Evolutionary conservation across 2,797 vertebrate species (phyloP).

Genomic region (Diplodus puntazzo): DNA sequence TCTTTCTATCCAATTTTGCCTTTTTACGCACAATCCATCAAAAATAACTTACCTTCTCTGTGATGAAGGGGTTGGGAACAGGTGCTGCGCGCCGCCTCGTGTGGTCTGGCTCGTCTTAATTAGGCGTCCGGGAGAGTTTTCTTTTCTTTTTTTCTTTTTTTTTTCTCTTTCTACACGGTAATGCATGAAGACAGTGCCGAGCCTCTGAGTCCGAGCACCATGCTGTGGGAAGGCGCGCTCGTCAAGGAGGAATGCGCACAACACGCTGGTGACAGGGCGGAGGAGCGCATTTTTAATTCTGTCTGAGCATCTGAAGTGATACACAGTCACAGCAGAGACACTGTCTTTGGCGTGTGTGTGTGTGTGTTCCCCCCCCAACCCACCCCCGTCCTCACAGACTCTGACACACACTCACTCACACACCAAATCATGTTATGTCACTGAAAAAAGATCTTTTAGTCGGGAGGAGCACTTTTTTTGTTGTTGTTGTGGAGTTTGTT

Average conservation of each 20-base stretch:
- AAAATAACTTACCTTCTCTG: slow-evolving; percentile 67
- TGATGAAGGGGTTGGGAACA: slow-evolving; percentile 56
- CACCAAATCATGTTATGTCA: slow-evolving; percentile 35
- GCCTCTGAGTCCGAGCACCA: slow-evolving; percentile 64
- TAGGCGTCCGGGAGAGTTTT: slow-evolving; percentile 57
- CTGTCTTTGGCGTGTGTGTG: slow-evolving; percentile 5
- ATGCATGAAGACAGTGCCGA: slow-evolving; percentile 36
- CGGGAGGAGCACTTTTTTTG: background rate
- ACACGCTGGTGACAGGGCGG: slow-evolving; percentile 68
- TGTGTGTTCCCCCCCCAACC: slow-evolving; percentile 6
- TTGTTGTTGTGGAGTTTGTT: no score
- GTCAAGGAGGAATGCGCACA: slow-evolving; percentile 68
- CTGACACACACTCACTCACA: slow-evolving; percentile 52
- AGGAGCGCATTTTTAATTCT: slow-evolving; percentile 77
- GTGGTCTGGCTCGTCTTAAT: slow-evolving; percentile 46
- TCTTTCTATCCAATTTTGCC: background rate
- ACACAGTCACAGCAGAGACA: slow-evolving; percentile 65
- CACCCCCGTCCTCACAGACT: slow-evolving; percentile 43
- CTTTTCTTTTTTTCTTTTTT: no score
- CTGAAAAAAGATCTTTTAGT: background rate
- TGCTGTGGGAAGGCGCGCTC: slow-evolving; percentile 59
- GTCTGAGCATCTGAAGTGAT: slow-evolving; percentile 72
- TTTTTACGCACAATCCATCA: background rate
- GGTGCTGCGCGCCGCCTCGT: slow-evolving; percentile 55
- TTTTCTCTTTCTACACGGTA: background rate